phyloP scores from a whole-genome alignment of 2,113 vertebrate genomes.

The Pseudolaguvia tuberculata region DNA sequence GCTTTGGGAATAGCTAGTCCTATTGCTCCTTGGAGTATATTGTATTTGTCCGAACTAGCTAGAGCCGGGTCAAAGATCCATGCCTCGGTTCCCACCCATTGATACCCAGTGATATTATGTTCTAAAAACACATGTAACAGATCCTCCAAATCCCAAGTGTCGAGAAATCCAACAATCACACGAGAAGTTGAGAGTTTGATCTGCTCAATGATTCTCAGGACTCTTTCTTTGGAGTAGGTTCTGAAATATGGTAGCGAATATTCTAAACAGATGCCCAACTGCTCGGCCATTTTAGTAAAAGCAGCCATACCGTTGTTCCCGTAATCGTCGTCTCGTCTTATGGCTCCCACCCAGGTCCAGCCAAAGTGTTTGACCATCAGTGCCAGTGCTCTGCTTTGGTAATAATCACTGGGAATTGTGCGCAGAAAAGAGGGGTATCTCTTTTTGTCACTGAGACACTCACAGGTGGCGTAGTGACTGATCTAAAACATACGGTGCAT shows the following conservation, averaged over 20 bases:
- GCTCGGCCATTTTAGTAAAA: slow-evolving; percentile 5
- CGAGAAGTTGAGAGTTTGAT: slow-evolving; percentile 55
- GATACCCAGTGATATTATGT: slow-evolving; percentile 63
- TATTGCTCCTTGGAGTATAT: slow-evolving; percentile 62
- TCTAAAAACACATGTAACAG: slow-evolving; percentile 53
- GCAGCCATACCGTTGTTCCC: slow-evolving; percentile 23
- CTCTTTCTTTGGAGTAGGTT: slow-evolving; percentile 51
- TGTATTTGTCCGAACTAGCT: slow-evolving; percentile 49
- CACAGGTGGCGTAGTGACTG: slow-evolving; percentile 33
- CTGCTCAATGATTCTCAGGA: slow-evolving; percentile 57
- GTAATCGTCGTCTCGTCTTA: slow-evolving; percentile 28
- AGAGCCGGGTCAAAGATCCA: slow-evolving; percentile 65
- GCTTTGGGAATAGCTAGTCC: slow-evolving; percentile 56
- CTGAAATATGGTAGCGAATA: slow-evolving; percentile 29
- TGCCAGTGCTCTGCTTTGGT: slow-evolving; percentile 34
- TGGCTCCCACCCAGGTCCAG: slow-evolving; percentile 31
- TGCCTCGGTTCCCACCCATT: slow-evolving; percentile 66
- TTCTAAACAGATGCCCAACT: slow-evolving; percentile 34
- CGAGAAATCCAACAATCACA: slow-evolving; percentile 63
- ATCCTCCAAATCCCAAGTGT: slow-evolving; percentile 56
- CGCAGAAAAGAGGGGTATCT: slow-evolving; percentile 37
- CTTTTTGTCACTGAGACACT: slow-evolving; percentile 36
- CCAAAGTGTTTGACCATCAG: slow-evolving; percentile 25
- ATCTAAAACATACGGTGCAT: slow-evolving; percentile 9
- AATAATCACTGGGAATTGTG: slow-evolving; percentile 35